These are phyloP conservation scores for Drosophila paramelanica DNA, from an alignment of 2,888 invertebrate genomes.

Conservation along the genomic window DNA sequence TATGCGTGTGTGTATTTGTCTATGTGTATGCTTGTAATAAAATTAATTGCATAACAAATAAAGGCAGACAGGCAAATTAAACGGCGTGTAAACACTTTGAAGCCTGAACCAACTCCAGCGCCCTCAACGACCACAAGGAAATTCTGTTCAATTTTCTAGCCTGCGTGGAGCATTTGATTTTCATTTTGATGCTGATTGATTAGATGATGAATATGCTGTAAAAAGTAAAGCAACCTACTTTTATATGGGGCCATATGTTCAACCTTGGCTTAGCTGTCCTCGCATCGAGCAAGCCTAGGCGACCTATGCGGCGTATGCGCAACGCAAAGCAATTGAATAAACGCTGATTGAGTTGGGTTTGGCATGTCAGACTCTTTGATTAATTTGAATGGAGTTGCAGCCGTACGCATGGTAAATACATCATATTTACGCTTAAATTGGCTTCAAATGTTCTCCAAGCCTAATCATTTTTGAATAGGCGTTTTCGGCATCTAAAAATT, in stretches of 20 bases:
- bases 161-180: slow-evolving; percentile 50
- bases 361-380: slow-evolving; percentile 34
- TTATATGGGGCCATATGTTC: slow-evolving; percentile 24
- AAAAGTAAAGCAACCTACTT: slow-evolving; percentile 17
- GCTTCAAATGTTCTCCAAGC: not conserved
- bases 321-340: slow-evolving; percentile 51
- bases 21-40: slow-evolving; percentile 56
- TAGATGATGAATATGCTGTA: slow-evolving; percentile 48
- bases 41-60: slow-evolving; percentile 79
- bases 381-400: slow-evolving; percentile 28
- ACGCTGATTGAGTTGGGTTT: slow-evolving; percentile 56
- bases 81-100: slow-evolving; percentile 79
- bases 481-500: too few relatives aligned
- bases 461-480: not conserved
- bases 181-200: slow-evolving; percentile 71
- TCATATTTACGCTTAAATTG: slow-evolving; percentile 30
- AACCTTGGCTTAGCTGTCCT: slow-evolving; percentile 43
- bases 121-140: slow-evolving; percentile 36
- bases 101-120: slow-evolving; percentile 35
- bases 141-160: slow-evolving; percentile 52
- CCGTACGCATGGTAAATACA: slow-evolving; percentile 5
- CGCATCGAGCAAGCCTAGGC: not conserved
- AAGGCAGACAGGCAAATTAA: slow-evolving; percentile 76
- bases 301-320: slow-evolving; percentile 46
- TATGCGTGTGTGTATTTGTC: slow-evolving; percentile 4